Evolutionary conservation across 1,140 invertebrate genomes (phyloP), one percentile per base, ranked within the genome.

Genomic region (Bombus vancouverensis): DNA sequence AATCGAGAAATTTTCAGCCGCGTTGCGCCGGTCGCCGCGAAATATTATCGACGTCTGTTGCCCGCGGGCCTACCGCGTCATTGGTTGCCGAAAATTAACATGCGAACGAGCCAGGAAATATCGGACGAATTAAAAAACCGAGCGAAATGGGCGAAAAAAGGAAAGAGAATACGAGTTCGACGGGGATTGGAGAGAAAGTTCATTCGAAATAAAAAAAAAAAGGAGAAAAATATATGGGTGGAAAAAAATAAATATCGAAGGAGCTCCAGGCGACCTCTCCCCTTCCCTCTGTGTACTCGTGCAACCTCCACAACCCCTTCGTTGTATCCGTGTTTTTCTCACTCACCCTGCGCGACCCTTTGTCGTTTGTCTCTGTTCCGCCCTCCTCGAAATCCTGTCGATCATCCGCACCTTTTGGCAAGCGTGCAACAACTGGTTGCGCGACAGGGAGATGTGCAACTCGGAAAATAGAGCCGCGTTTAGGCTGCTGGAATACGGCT

Each of bases 41-140:
- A 91, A 94, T 94, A 94, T 94, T 93, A 94, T 93, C 92, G 92
- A 93, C 91, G 93, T 93, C 92, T 93, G 90, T 94, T 90, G 90
- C 93, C 88, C 87, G 85, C 82, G 93, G 93, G 86, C 84, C 83
- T 89, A 87, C 81, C 87, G 91, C 90, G 90, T 93, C 91, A 92
- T 92, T 92, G 90, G 88, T 91, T 92, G 91, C 90, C 90, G 91
- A 94, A 94, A 94, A 94, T 94, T 94, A 94, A 94, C 93, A 94
- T 94, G 92, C 92, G 93, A 93, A 89, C 93, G 90, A 93, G 15
- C 92, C 93, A 91, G 90, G 89, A 94, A 93, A 94, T 93, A 93
- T 91, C 90, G 87, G 71, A 78, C 90, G 92, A 94, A 93, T 93
- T 93, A 93, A 93, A 94, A 93, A 93, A 87, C 85, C 74, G 71